phyloP scores from a whole-genome alignment of 1,140 invertebrate species.

The Pseudomyrmex concolor region DNA sequence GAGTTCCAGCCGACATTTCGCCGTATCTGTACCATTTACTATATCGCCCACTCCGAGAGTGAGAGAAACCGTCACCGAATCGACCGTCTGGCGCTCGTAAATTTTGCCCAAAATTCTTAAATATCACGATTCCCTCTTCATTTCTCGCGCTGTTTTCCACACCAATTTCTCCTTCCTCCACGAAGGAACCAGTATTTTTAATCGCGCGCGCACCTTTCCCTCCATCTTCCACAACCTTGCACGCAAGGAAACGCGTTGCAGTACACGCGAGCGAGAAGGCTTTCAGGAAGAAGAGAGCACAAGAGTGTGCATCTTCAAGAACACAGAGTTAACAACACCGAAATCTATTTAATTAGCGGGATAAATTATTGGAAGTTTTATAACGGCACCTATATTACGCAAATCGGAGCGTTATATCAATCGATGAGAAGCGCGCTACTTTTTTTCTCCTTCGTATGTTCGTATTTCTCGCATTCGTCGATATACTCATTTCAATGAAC shows the following conservation, averaged over 20 bases:
- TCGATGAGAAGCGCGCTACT: constrained; percentile 44
- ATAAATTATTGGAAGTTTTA: constrained; percentile 71
- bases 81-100: constrained; percentile 70
- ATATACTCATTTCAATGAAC: neutral
- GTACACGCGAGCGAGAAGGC: constrained; percentile 38
- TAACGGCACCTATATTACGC: constrained; percentile 69
- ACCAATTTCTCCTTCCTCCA: neutral
- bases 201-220: constrained; percentile 59
- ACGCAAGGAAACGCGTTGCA: constrained; percentile 9
- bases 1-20: constrained; percentile 4
- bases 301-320: constrained; percentile 28
- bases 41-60: constrained; percentile 5
- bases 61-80: constrained; percentile 5
- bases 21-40: constrained; percentile 48
- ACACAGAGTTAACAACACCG: constrained; percentile 72
- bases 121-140: constrained; percentile 63
- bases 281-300: constrained; percentile 6
- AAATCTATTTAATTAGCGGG: constrained; percentile 72
- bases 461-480: constrained; percentile 25
- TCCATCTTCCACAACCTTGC: constrained; percentile 45
- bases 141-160: neutral
- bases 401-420: constrained; percentile 73
- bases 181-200: constrained; percentile 69
- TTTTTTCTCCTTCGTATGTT: neutral
- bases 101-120: constrained; percentile 67